Evolutionary conservation across 1,140 invertebrate genomes (phyloP).

Genomic region (Drosophila kurseongensis): DNA sequence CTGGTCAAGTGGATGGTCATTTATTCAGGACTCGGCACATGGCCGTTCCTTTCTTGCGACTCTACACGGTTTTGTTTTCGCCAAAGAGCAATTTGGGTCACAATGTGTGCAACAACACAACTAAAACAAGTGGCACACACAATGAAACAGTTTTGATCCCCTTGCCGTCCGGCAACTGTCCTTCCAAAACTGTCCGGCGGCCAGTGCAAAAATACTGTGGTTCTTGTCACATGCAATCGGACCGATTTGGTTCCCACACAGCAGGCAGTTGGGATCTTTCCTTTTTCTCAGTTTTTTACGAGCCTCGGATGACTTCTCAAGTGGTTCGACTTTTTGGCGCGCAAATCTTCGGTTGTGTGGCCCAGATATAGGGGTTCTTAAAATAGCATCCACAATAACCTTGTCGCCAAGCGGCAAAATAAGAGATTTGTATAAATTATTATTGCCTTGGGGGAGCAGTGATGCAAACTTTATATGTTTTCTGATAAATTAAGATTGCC

Average conservation of each 20-base stretch:
- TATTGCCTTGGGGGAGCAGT: constrained; percentile 14
- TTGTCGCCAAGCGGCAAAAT: constrained; percentile 35
- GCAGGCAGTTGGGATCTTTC: constrained; percentile 62
- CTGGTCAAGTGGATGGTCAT: constrained; percentile 62
- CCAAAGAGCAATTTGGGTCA: constrained; percentile 73
- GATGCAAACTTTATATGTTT: constrained; percentile 20
- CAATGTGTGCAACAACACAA: constrained; percentile 54
- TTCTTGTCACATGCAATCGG: constrained; percentile 67
- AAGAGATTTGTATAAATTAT: constrained; percentile 30
- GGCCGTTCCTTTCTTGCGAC: constrained; percentile 27
- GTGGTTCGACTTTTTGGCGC: constrained; percentile 52
- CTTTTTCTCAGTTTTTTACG: constrained; percentile 53
- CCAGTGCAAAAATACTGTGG: constrained; percentile 53
- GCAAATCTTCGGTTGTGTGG: constrained; percentile 37
- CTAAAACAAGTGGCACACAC: constrained; percentile 72
- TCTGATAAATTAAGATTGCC: constrained; percentile 4
- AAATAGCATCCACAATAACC: constrained; percentile 48
- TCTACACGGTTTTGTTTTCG: constrained; percentile 49
- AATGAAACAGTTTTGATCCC: constrained; percentile 64
- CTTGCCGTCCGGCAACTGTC: constrained; percentile 11
- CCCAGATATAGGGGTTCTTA: constrained; percentile 38
- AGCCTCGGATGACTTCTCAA: constrained; percentile 59
- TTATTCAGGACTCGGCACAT: constrained; percentile 53
- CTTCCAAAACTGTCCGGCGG: constrained; percentile 19
- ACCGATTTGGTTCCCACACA: constrained; percentile 76